Base-by-base conservation (phyloP, 2,113 vertebrate genomes). In the Tamias sibiricus region DNA sequence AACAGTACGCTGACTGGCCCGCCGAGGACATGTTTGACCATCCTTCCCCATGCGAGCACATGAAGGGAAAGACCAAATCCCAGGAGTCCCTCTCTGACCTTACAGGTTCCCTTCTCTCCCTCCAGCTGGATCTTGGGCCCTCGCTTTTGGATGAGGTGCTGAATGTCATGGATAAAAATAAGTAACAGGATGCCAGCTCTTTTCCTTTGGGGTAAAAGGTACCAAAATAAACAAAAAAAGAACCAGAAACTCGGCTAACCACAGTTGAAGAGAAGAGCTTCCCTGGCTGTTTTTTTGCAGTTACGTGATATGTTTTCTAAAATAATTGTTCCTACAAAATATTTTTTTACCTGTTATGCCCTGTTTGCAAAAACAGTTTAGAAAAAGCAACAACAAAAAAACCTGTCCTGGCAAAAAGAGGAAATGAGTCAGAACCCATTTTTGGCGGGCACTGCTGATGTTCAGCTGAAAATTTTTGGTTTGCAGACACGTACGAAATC, bases 61-160 rank as follows among this genome's bases (percentile, higher is more conserved):
- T 98, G 95, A 99, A 99, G 98, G 98, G 98, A 87, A 99, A 99
- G 98, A 98, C 98, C 88, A 97, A 98, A 42, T 99, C 99, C 0
- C 99, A 99, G 97, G 99, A 99, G 76, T 99, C 99, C 71, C 99
- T 99, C 83, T 98, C 99, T 66, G 99, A 99, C 95, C 99, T 99
- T 93, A 98, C 99, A 0, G 99, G 99, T 64, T 99, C 99, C 35
- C 98, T 99, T 69, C 99, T 99, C 75, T 99, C 99, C 7, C 99
- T 99, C 37, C 99, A 99, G 86, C 99, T 99, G 6, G 99, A 99
- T 97, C 98, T 99, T 84, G 99, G 99, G 76, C 99, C 99, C 95
- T 99, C 99, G 77, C 99, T 99, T 98, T 97, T 99, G 98, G 99
- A 99, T 96, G 99, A 99, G 74, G 99, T 99, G 86, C 99, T 99